Conservation (phyloP, 2,113 vertebrate species). For the Tinamus guttatus region DNA sequence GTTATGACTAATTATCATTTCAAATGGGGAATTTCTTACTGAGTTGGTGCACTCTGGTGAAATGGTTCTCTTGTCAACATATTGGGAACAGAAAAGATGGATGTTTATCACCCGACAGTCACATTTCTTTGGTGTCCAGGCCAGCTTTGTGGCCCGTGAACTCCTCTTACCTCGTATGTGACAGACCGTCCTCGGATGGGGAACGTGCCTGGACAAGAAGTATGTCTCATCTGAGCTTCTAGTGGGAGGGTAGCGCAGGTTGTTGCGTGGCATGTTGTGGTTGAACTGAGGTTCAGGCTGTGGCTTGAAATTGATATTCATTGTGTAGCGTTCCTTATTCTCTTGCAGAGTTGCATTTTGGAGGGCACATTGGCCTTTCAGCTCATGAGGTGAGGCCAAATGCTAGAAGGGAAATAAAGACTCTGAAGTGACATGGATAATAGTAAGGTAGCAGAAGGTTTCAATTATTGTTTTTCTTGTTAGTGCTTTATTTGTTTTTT, state of each 20-base stretch:
- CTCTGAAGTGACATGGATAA: background rate
- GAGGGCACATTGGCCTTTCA: background rate
- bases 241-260: accelerated
- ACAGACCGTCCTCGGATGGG: conserved; percentile 68
- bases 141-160: background rate
- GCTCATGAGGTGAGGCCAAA: background rate
- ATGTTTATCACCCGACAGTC: accelerated
- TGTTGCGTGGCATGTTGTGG: too few relatives aligned
- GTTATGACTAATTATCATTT: background rate
- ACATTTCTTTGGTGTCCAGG: background rate
- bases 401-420: conserved; percentile 34
- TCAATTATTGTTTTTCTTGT: background rate
- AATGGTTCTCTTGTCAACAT: background rate
- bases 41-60: too few relatives aligned
- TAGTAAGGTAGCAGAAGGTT: background rate
- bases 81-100: background rate
- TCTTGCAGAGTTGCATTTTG: background rate
- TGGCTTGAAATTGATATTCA: background rate
- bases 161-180: conserved; percentile 69
- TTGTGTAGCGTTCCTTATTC: background rate
- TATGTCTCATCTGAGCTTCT: background rate
- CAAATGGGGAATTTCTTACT: background rate
- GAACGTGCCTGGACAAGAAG: conserved; percentile 57
- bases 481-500: background rate
- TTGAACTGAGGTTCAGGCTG: background rate